A percentile compares a stretch with the other conserved stretches of the same genome.
These are phyloP conservation scores for Macrocentrus cingulum DNA, from an alignment of 1,140 invertebrate species.

Conservation along the genomic window DNA sequence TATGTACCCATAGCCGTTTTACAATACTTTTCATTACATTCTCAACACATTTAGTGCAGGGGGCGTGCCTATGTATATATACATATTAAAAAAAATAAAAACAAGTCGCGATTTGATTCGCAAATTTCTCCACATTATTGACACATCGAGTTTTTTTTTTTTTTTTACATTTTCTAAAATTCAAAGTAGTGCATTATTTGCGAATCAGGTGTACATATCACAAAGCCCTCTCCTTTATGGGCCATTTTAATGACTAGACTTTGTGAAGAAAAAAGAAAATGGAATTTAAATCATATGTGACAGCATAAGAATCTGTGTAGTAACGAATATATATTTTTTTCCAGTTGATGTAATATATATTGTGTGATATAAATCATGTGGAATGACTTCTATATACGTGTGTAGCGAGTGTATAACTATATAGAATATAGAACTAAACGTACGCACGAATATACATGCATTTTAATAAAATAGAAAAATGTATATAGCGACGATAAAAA, in stretches of 20 bases:
- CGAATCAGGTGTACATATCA: constrained; percentile 45
- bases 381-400: neutral
- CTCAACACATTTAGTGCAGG: constrained; percentile 32
- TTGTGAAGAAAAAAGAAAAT: neutral
- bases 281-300: neutral
- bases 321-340: no score
- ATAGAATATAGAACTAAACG: constrained; percentile 7
- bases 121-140: constrained; percentile 32
- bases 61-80: constrained; percentile 39
- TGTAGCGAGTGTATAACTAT: constrained; percentile 11
- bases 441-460: constrained; percentile 27
- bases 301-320: neutral
- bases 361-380: neutral
- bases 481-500: constrained; percentile 11
- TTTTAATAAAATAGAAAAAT: constrained; percentile 19
- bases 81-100: constrained; percentile 15
- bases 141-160: neutral
- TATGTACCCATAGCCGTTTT: constrained; percentile 11
- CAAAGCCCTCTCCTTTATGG: constrained; percentile 55
- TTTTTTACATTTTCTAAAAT: neutral
- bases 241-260: constrained; percentile 44
- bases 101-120: constrained; percentile 38
- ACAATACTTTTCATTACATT: constrained; percentile 18
- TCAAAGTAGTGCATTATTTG: no score
- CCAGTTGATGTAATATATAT: neutral